Base-by-base conservation (phyloP, 2,113 vertebrate genomes). In the Peromyscus maniculatus region DNA sequence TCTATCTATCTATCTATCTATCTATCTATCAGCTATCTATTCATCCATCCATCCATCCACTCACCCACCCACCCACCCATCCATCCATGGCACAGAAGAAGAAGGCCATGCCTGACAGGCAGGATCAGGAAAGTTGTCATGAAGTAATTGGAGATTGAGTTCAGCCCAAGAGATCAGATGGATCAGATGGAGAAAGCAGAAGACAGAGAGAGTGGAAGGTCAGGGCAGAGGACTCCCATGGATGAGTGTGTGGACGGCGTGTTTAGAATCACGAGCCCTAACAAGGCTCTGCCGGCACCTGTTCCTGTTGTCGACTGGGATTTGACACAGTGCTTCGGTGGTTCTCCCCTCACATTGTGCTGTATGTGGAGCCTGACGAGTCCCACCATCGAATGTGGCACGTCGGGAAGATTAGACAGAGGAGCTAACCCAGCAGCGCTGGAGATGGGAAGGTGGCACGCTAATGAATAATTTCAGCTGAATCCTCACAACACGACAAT, bases 401-500 rank as follows among this genome's bases (percentile, higher is more conserved):
- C 98, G 97, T 97, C 98, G 98, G 98, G 98, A 98, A 99, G 98
- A 99, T 99, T 99, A 99, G 98, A 99, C 98, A 98, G 98, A 98
- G 98, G 98, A 98, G 98, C 98, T 98, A 99, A 99, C 98, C 98
- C 98, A 98, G 98, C 98, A 98, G 97, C 98, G 98, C 98, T 98
- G 98, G 98, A 98, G 97, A 98, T 98, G 98, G 98, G 98, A 98
- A 99, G 99, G 99, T 98, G 98, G 98, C 98, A 98, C 98, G 98
- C 98, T 99, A 99, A 99, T 99, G 98, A 99, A 98, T 99, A 99
- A 99, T 99, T 99, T 99, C 98, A 98, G 97, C 98, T 98, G 98
- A 99, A 98, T 99, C 98, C 98, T 98, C 99, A 99, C 98, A 99
- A 99, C 98, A 98, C 96, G 98, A 98, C 98, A 99, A 97, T 99